Conservation (phyloP, 1,140 invertebrate species). For the Orius laevigatus region DNA sequence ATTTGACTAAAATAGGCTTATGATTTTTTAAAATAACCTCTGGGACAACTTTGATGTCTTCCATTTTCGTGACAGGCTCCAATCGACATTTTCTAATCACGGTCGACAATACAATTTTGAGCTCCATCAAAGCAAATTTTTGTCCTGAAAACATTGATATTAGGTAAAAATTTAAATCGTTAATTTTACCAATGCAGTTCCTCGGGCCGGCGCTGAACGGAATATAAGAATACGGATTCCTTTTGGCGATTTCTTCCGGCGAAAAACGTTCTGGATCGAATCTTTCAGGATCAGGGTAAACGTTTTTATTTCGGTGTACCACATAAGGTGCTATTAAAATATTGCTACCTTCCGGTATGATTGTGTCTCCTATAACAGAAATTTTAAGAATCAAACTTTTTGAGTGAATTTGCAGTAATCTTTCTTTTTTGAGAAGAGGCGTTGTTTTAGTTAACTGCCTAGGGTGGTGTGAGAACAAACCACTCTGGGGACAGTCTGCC, state of each 20-base stretch:
- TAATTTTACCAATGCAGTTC: slow-evolving; percentile 38
- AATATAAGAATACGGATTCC: slow-evolving; percentile 36
- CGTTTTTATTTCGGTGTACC: slow-evolving; percentile 33
- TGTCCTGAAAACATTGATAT: slow-evolving; percentile 20
- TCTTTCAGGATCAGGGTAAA: slow-evolving; percentile 37
- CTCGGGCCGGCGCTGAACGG: slow-evolving; percentile 46
- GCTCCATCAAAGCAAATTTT: slow-evolving; percentile 10
- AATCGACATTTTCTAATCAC: slow-evolving; percentile 1
- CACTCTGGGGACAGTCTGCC: too few species aligned
- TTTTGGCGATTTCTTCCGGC: slow-evolving; percentile 31
- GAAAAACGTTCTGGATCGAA: slow-evolving; percentile 52
- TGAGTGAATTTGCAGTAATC: too few species aligned
- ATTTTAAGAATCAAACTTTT: too few species aligned
- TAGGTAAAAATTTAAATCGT: too few species aligned
- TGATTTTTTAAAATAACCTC: too few species aligned
- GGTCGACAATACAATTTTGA: slow-evolving; percentile 2
- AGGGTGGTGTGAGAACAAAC: too few species aligned
- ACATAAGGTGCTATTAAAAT: slow-evolving; percentile 19
- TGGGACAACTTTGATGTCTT: not conserved
- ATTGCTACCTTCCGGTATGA: not conserved
- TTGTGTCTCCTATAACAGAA: too few species aligned
- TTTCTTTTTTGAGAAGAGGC: too few species aligned
- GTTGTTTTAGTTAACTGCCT: too few species aligned
- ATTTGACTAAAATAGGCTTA: too few species aligned
- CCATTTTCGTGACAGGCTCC: not conserved